These are phyloP conservation scores for Aromia moschata DNA, from an alignment of 2,888 invertebrate genomes.

Conservation along the genomic window DNA sequence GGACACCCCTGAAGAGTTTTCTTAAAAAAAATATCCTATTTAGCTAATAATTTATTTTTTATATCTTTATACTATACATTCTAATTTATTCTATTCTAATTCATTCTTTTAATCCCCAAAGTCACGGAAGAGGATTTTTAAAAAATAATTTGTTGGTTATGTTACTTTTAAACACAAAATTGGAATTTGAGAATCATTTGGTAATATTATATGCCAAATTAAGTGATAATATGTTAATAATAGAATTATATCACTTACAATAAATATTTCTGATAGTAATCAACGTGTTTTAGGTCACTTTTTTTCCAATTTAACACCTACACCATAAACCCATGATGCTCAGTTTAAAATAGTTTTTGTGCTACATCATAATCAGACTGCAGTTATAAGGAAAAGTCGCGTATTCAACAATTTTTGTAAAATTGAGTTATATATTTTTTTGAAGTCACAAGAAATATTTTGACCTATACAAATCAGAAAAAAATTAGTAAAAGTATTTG, in stretches of 20 bases:
- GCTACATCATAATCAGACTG: constrained; percentile 33
- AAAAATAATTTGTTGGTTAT: neutral
- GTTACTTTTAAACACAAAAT: constrained; percentile 1
- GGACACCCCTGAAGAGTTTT: constrained; percentile 13
- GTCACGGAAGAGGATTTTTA: neutral
- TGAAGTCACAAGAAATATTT: too few relatives aligned
- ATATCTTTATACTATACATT: too few relatives aligned
- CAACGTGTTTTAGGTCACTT: constrained; percentile 5
- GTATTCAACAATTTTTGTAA: too few relatives aligned
- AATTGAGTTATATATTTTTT: too few relatives aligned
- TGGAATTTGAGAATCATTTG: too few relatives aligned
- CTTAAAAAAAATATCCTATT: neutral
- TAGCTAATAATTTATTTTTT: too few relatives aligned
- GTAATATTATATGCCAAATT: too few relatives aligned
- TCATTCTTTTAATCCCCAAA: too few relatives aligned
- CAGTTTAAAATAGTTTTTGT: constrained; percentile 32
- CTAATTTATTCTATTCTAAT: too few relatives aligned
- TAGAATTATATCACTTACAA: constrained; percentile 12
- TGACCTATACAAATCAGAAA: too few relatives aligned
- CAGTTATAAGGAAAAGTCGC: too few relatives aligned
- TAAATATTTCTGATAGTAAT: constrained; percentile 3
- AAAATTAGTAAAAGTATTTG: too few relatives aligned
- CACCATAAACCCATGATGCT: neutral
- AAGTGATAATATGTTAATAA: neutral
- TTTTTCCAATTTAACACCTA: constrained; percentile 7